Evolutionary conservation across 1,140 invertebrate genomes (phyloP), one percentile per base, ranked within the genome.

Genomic region (Bombus turneri): DNA sequence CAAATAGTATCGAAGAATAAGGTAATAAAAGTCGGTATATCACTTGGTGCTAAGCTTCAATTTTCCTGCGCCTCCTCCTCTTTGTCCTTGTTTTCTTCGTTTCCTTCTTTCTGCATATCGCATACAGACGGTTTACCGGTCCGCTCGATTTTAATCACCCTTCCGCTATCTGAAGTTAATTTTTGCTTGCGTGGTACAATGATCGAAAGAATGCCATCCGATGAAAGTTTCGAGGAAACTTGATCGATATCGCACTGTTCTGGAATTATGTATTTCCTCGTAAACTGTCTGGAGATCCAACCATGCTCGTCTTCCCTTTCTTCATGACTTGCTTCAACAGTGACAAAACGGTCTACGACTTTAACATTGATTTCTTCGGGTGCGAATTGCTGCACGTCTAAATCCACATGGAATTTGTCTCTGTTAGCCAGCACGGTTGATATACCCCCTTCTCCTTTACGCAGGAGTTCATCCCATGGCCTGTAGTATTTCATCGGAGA

Each of bases 241-340:
- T 68, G 66, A 25, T 68, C 66, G 66, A 68, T 37, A 15, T 68
- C 9, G 95, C 93, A 1, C 41, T 96, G 96, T 28, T 96, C 95
- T 0, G 97, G 97, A 15, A 98, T 92, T 5, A 96, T 92, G 90
- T 98, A 97, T 89, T 95, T 95, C 57, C 97, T 93, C 18, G 96
- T 94, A 88, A 98, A 98, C 88, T 97, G 97, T 31, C 97, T 95
- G 0, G 97, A 96, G 68, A 97, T 96, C 87, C 92, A 96, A 2
- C 97, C 97, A 86, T 97, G 96, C 59, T 97, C 96, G 82, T 97
- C 97, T 75, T 96, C 94, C 81, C 97, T 97, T 90, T 98, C 97
- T 89, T 98, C 97, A 84, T 98, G 97, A 89, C 97, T 97, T 8
- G 97, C 97, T 88, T 97, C 96, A 2, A 98, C 95, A 1, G 97